A percentile compares a stretch with the other conserved stretches of the same genome.
These are phyloP conservation scores for Fistularia tabacaria DNA, from an alignment of 2,797 vertebrate species.

Conservation along the genomic window DNA sequence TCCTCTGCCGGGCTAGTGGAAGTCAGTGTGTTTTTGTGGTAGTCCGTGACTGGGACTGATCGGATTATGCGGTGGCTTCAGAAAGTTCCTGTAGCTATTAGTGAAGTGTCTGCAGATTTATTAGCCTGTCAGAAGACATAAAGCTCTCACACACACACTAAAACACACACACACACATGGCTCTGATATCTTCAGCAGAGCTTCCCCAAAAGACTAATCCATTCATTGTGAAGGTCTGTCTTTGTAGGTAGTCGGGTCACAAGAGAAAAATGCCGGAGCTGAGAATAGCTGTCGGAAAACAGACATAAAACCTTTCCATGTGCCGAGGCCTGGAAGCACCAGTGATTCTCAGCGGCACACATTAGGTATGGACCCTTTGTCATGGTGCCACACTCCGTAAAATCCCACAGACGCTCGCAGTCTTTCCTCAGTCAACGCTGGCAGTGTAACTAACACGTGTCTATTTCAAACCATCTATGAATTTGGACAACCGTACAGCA, in stretches of 20 bases:
- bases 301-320: constrained; percentile 22
- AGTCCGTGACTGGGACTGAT: constrained; percentile 38
- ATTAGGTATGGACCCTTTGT: too few relatives aligned
- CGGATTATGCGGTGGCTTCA: constrained; percentile 28
- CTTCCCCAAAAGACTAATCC: constrained; percentile 30
- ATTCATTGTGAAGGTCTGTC: constrained; percentile 9
- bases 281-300: constrained; percentile 33
- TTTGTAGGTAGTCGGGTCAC: constrained; percentile 8
- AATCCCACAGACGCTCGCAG: too few relatives aligned
- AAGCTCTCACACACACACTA: not conserved
- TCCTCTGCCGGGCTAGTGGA: constrained; percentile 38
- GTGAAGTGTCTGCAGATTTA: constrained; percentile 19
- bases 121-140: constrained; percentile 4
- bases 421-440: too few relatives aligned
- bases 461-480: too few relatives aligned
- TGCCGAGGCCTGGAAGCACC: not conserved
- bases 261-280: constrained; percentile 22
- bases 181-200: not conserved
- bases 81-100: constrained; percentile 21
- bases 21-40: constrained; percentile 33
- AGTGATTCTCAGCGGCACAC: too few relatives aligned
- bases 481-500: too few relatives aligned
- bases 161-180: not conserved
- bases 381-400: too few relatives aligned
- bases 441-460: too few relatives aligned